Evolutionary conservation across 2,797 vertebrate genomes (phyloP), one percentile per base, ranked within the genome.

Genomic region (Coreius guichenoti): DNA sequence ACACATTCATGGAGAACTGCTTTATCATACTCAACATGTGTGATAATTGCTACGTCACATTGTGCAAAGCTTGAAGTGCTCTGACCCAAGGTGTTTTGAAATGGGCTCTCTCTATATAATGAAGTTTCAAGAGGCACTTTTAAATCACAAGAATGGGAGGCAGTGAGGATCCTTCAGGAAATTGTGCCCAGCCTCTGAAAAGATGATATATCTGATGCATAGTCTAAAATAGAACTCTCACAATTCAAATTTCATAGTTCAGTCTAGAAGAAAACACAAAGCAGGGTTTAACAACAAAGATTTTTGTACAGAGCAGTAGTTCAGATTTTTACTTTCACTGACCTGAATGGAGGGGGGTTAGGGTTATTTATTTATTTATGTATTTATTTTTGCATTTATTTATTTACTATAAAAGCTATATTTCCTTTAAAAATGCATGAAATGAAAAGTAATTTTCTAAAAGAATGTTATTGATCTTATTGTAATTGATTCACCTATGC

Each of bases 21-120:
- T 82, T 74, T 65, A 82, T 82, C 43, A 82, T 65, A 63, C 43
- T 65, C 81, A 8, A 49, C 63, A 56, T 39, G 51, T 83, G 61
- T 33, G n/a, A 76, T 29, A 39, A 67, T 47, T 67, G 31, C 31
- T 17, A 33, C 8, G 26, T 68, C 61, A 83, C 72, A 83, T 43
- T 65, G 63, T 17, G 21, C 45, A 51, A 33, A 76, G 23, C 54
- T 73, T 33, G 13, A 45, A 45, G 33, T 83, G 70, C 3, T 17
- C 47, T 45, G 39, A 67, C 26, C 58, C 45, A 17, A 83, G 73
- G 23, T 54, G 11, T 31, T 69, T 17, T 51, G 21, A 65, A 65
- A 69, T 63, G 39, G 61, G 31, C 73, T 56, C 51, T 56, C 70
- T 56, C 65, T 12, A 54, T 43, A 45, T 29, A 73, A 19, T 21